These are phyloP conservation scores for Sphenodon punctatus DNA, from an alignment of 2,797 vertebrate species.

Conservation along the genomic window DNA sequence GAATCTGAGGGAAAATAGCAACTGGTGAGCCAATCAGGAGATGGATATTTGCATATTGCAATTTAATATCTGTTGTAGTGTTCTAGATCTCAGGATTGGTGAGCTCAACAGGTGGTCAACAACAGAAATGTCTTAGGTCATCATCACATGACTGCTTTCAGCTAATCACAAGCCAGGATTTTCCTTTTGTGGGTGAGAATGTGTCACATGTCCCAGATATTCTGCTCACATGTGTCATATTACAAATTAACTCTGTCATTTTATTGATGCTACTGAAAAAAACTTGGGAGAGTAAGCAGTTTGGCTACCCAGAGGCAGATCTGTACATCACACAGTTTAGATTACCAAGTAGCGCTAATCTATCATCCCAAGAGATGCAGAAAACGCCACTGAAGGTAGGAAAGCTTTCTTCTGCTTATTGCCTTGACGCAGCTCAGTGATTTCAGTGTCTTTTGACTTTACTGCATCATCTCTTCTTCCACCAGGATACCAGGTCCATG, in stretches of 20 bases:
- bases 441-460: too few relatives aligned
- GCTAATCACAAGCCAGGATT: background rate
- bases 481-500: background rate
- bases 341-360: background rate
- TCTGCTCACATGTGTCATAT: too few relatives aligned
- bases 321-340: background rate
- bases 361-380: conserved; percentile 15
- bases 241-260: too few relatives aligned
- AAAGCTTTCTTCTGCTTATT: background rate
- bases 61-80: background rate
- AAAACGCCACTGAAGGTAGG: conserved; percentile 52
- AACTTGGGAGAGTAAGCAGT: background rate
- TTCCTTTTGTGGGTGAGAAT: background rate
- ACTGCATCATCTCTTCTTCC: background rate
- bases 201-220: too few relatives aligned
- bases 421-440: too few relatives aligned
- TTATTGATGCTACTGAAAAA: too few relatives aligned
- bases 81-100: conserved; percentile 20
- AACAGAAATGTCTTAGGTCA: background rate
- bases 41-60: background rate
- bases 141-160: background rate
- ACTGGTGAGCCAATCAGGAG: background rate
- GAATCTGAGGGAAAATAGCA: background rate
- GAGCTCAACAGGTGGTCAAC: conserved; percentile 1
- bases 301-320: background rate